These are phyloP conservation scores for Strigamia transsilvanica DNA, from an alignment of 2,888 invertebrate species.

Conservation along the genomic window DNA sequence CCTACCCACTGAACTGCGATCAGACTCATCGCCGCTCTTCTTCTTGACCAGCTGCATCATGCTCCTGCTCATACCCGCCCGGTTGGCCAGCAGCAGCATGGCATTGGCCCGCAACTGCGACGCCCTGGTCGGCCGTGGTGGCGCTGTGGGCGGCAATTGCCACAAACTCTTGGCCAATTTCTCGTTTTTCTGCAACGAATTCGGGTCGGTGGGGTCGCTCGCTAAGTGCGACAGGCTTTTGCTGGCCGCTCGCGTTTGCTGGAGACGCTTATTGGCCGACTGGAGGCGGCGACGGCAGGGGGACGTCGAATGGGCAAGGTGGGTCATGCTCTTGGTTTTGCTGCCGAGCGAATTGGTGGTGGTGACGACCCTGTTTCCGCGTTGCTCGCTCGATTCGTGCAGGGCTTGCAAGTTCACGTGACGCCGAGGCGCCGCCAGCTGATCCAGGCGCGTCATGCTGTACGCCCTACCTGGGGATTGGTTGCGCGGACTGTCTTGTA, in stretches of 20 bases:
- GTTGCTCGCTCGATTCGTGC: conserved; percentile 49
- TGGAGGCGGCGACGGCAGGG: conserved; percentile 56
- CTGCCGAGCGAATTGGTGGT: conserved; percentile 57
- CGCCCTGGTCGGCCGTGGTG: conserved; percentile 57
- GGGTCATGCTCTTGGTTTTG: conserved; percentile 59
- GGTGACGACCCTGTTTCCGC: not conserved
- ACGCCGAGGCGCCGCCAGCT: conserved; percentile 77
- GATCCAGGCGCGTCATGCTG: conserved; percentile 93
- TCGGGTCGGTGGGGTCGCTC: not conserved
- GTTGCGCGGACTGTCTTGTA: conserved; percentile 67
- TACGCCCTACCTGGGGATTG: conserved; percentile 82
- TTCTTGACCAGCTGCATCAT: conserved; percentile 66
- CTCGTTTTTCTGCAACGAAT: not conserved
- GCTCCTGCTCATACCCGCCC: conserved; percentile 61
- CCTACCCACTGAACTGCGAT: conserved; percentile 17
- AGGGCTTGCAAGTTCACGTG: conserved; percentile 61
- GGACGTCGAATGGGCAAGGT: conserved; percentile 57
- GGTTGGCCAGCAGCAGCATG: conserved; percentile 2
- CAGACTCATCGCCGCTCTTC: conserved; percentile 55
- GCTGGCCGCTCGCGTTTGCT: conserved; percentile 53
- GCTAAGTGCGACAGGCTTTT: conserved; percentile 55
- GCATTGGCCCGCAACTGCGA: conserved; percentile 58
- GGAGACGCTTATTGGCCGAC: conserved; percentile 36
- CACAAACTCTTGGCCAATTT: conserved; percentile 57
- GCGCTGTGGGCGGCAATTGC: conserved; percentile 56